phyloP scores from a whole-genome alignment of 1,140 invertebrate species.

The Papilio glaucus region DNA sequence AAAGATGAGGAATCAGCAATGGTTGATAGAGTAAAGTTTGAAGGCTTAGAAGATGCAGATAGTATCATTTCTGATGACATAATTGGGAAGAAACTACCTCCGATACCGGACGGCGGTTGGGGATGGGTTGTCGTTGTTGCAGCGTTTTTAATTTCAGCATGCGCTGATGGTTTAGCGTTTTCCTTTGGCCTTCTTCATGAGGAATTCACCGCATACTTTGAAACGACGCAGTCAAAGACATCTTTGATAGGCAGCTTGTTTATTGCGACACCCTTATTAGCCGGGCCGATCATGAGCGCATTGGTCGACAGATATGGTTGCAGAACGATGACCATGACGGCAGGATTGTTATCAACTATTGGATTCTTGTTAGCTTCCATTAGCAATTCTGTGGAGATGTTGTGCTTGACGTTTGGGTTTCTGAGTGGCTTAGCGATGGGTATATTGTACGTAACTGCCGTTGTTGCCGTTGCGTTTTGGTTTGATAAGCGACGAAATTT shows the following conservation, averaged over 20 bases:
- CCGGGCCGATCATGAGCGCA: conserved; percentile 93
- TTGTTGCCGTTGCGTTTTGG: conserved; percentile 97
- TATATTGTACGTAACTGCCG: conserved; percentile 93
- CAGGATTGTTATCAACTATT: conserved; percentile 88
- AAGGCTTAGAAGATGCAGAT: conserved; percentile 62
- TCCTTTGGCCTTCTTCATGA: conserved; percentile 95
- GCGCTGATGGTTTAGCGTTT: conserved; percentile 95
- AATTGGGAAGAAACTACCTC: conserved; percentile 55
- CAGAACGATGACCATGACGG: conserved; percentile 91
- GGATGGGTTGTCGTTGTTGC: conserved; percentile 95
- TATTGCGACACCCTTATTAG: conserved; percentile 92
- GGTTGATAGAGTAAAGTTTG: conserved; percentile 69
- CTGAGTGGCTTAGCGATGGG: conserved; percentile 93
- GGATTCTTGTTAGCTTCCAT: conserved; percentile 91
- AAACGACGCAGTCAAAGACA: conserved; percentile 90
- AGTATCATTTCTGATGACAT: conserved; percentile 64
- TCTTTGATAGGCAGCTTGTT: conserved; percentile 94
- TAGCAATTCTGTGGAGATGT: conserved; percentile 87
- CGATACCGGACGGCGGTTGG: conserved; percentile 76
- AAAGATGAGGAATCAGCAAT: conserved; percentile 55
- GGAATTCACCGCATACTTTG: conserved; percentile 92
- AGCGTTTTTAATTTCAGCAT: conserved; percentile 92
- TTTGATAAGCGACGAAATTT: conserved; percentile 95
- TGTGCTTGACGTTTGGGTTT: conserved; percentile 93
- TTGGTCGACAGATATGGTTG: conserved; percentile 94